A percentile compares a stretch with the other conserved stretches of the same genome.
Conservation (phyloP, 2,797 vertebrate species). For the Poecilia velifera region DNA sequence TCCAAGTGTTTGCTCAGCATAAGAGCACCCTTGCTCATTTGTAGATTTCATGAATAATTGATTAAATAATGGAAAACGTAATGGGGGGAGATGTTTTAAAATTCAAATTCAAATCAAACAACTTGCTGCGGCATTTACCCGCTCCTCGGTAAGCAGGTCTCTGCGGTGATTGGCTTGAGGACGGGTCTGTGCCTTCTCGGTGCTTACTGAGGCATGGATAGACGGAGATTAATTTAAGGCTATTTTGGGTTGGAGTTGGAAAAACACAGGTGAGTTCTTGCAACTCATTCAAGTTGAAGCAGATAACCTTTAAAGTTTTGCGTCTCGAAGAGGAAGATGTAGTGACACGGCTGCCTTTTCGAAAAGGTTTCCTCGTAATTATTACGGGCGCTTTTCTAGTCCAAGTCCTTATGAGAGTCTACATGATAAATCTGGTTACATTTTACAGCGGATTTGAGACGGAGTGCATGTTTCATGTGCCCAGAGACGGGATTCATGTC, state of each 20-base stretch:
- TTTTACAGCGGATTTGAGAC: constrained; percentile 28
- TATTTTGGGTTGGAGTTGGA: constrained; percentile 41
- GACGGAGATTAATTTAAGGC: constrained; percentile 66
- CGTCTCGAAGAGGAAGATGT: constrained; percentile 30
- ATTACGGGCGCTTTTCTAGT: constrained; percentile 36
- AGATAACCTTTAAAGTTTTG: constrained; percentile 25
- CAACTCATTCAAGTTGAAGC: constrained; percentile 29
- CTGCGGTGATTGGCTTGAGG: constrained; percentile 65
- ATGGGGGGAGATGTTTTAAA: constrained; percentile 84
- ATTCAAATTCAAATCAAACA: constrained; percentile 86
- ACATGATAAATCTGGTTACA: constrained; percentile 1
- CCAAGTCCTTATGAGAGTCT: constrained; percentile 10
- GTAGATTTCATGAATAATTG: constrained; percentile 84
- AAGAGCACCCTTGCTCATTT: constrained; percentile 67
- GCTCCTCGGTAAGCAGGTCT: constrained; percentile 67
- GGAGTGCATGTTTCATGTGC: constrained; percentile 5
- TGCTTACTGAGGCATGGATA: constrained; percentile 47
- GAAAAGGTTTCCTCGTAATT: constrained; percentile 10
- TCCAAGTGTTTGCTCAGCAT: constrained; percentile 75
- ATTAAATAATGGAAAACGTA: constrained; percentile 85
- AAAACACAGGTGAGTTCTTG: constrained; percentile 50
- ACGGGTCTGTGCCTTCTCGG: constrained; percentile 38
- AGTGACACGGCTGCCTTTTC: constrained; percentile 17
- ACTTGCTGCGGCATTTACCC: constrained; percentile 57
- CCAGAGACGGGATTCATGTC: constrained; percentile 31